phyloP scores from a whole-genome alignment of 2,113 vertebrate genomes.

The Brevimyrus niger region DNA sequence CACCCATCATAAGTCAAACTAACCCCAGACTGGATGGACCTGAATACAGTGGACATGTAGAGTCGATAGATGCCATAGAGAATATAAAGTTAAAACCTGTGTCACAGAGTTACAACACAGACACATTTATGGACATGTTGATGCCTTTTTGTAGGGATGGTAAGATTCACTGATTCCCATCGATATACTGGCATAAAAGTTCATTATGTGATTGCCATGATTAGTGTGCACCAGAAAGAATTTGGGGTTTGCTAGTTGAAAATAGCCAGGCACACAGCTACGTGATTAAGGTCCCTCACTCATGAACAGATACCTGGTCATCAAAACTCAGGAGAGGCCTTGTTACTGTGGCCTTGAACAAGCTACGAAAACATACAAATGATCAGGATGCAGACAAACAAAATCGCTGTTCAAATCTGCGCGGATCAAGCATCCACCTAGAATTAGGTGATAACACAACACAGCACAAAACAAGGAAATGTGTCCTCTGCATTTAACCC shows the following conservation, averaged over 20 bases:
- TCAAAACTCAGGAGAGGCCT: neutral
- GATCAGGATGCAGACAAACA: neutral
- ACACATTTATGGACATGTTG: too few relatives aligned
- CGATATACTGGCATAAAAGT: too few relatives aligned
- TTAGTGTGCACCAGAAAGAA: too few relatives aligned
- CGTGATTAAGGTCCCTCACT: too few relatives aligned
- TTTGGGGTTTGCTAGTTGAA: too few relatives aligned
- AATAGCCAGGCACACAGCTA: too few relatives aligned
- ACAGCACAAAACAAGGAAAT: too few relatives aligned
- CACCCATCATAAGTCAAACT: neutral
- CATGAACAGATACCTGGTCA: too few relatives aligned
- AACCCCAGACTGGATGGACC: neutral
- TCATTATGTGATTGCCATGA: too few relatives aligned
- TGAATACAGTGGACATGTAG: neutral
- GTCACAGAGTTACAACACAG: neutral
- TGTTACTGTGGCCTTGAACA: neutral
- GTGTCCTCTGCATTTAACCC: too few relatives aligned
- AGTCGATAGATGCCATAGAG: neutral
- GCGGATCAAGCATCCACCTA: neutral
- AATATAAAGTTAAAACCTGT: neutral
- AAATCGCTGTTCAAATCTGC: neutral
- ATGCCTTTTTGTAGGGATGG: neutral
- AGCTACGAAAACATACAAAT: neutral
- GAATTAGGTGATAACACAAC: too few relatives aligned
- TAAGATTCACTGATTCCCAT: too few relatives aligned